A percentile compares a stretch with the other conserved stretches of the same genome.
phyloP scores from a whole-genome alignment of 2,113 vertebrate species.

The Progne subis region DNA sequence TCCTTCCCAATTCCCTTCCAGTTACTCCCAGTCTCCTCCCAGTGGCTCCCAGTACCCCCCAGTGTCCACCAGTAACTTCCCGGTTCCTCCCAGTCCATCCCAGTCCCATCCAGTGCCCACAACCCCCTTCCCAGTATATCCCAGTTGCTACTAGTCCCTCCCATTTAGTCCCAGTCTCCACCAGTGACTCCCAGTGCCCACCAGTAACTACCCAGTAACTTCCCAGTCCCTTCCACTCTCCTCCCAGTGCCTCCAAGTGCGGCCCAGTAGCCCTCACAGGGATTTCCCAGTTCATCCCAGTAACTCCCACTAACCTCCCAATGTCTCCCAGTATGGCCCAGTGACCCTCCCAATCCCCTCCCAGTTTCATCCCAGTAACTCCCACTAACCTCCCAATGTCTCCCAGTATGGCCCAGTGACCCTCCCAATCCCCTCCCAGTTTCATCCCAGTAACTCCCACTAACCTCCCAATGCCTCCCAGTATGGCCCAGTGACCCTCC shows the following conservation, averaged over 20 bases:
- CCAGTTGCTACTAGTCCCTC: neutral
- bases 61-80: neutral
- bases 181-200: neutral
- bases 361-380: too few species aligned
- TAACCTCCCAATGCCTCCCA: too few species aligned
- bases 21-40: neutral
- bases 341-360: neutral
- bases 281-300: neutral
- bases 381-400: too few species aligned
- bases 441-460: too few species aligned
- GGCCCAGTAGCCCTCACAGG: neutral
- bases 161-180: neutral
- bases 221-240: neutral
- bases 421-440: neutral
- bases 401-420: too few species aligned
- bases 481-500: too few species aligned
- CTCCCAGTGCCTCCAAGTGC: neutral
- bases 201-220: neutral
- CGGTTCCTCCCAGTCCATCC: neutral
- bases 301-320: neutral
- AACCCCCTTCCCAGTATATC: neutral
- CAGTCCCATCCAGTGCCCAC: neutral
- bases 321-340: neutral
- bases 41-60: neutral
- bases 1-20: too few species aligned